Percentiles rank a stretch among this genome's conserved stretches.
These are phyloP conservation scores for Scomberomorus guttatus DNA, from an alignment of 2,797 vertebrate species.

Conservation along the genomic window DNA sequence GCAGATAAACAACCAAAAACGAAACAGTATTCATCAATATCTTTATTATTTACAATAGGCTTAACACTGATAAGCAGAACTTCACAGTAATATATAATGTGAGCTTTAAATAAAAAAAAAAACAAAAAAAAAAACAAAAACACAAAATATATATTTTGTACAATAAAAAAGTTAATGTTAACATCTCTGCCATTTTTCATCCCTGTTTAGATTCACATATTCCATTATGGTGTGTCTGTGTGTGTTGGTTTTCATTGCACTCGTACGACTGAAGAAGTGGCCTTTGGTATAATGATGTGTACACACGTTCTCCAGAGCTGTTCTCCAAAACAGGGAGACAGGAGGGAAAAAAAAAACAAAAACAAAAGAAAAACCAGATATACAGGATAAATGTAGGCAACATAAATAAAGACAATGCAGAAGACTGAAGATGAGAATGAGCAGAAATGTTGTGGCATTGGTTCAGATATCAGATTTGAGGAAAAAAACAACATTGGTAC, in stretches of 20 bases:
- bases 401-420: constrained; percentile 72
- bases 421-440: constrained; percentile 44
- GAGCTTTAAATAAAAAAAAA: constrained; percentile 98
- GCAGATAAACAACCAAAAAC: constrained; percentile 19
- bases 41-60: constrained; percentile 98
- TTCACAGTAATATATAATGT: constrained; percentile 99
- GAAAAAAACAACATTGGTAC: background rate
- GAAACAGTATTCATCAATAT: constrained; percentile 79
- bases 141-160: constrained; percentile 95
- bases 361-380: constrained; percentile 48
- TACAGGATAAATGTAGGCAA: constrained; percentile 70
- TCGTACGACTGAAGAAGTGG: constrained; percentile 86
- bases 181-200: constrained; percentile 86
- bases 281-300: constrained; percentile 89
- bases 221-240: constrained; percentile 75
- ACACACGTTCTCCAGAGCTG: constrained; percentile 74
- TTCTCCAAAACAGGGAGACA: constrained; percentile 75
- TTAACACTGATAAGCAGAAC: constrained; percentile 98
- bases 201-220: constrained; percentile 89
- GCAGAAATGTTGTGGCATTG: constrained; percentile 35
- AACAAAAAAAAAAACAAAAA: constrained; percentile 82
- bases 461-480: constrained; percentile 20
- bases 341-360: constrained; percentile 19
- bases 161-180: constrained; percentile 91
- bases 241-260: constrained; percentile 87